A percentile compares a stretch with the other conserved stretches of the same genome.
These are phyloP conservation scores for Aphrophora alni DNA, from an alignment of 2,888 invertebrate genomes.

Conservation along the genomic window DNA sequence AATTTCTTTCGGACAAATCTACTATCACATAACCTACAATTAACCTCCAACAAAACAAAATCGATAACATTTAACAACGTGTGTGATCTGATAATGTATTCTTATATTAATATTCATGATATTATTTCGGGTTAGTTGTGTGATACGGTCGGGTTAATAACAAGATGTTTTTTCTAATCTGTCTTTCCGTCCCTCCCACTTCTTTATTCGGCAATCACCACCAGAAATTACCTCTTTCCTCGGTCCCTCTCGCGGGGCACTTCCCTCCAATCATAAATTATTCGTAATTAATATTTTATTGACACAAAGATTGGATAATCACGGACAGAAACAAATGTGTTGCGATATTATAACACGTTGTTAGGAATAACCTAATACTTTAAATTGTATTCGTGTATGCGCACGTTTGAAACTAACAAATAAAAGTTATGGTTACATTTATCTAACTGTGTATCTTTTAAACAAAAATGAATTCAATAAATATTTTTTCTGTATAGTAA, in stretches of 20 bases:
- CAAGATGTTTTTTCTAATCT: neutral
- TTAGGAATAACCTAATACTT: neutral
- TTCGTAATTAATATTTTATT: neutral
- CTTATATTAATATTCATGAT: neutral
- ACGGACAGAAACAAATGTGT: neutral
- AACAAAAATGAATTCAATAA: too few species aligned
- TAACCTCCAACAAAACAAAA: neutral
- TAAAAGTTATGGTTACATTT: too few species aligned
- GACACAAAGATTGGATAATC: neutral
- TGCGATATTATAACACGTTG: too few species aligned
- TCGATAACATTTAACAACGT: neutral
- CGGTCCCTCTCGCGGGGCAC: too few species aligned
- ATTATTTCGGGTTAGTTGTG: neutral
- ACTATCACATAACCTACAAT: neutral
- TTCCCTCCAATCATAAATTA: neutral
- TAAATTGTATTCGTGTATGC: too few species aligned
- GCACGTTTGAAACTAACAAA: too few species aligned
- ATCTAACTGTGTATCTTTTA: too few species aligned
- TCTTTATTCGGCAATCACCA: neutral
- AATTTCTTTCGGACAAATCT: neutral
- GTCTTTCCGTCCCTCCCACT: neutral
- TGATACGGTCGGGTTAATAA: neutral
- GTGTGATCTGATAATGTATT: neutral
- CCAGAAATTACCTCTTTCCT: neutral
- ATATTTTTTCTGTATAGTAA: too few species aligned